Evolutionary conservation across 2,888 invertebrate species (phyloP), one percentile per base, ranked within the genome.

Genomic region (Yponomeuta plumbellus): DNA sequence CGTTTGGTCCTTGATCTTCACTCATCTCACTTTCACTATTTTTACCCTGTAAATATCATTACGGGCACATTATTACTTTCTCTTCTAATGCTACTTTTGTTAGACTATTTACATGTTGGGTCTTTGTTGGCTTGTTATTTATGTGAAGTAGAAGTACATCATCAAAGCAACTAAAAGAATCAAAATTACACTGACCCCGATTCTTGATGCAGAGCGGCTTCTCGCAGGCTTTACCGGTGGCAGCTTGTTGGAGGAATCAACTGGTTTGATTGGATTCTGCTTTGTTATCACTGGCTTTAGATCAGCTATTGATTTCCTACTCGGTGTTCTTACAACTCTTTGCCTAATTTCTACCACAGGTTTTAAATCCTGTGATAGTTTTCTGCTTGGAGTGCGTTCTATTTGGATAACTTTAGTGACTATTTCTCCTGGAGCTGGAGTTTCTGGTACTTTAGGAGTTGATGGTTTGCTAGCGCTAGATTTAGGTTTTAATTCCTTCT

Each of bases 1-100:
- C 68, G 74, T 76, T 80, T 70, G 75, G 77, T 69, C 71, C 74
- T 78, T 86, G 88, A 77, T 91, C 92, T 75, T 91, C 92, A 84
- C 92, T 92, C 92, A 92, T 91, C 79, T 92, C 92, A 88, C 92
- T 92, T 80, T 92, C 92, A 91, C 92, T 92, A 84, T 91, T 92
- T 77, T 90, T 91, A 83, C 80, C 91, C 92, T 92, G 91, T 76
- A 90, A 91, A 91, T 81, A 74, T 84, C 80, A 87, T 83, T 81
- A 84, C 76, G 75, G 73, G 78, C 76, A 79, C 74, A 76, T 79
- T 75, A 85, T 85, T 86, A 85, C 75, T 83, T 65, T 69, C 67
- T 64, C 76, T 77, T 79, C 78, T 79, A 77, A 76, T 10, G 71
- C 72, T 75, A 77, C 75, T 67, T 52, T 70, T 72, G 73, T 70